Evolutionary conservation across 2,888 invertebrate genomes (phyloP), one percentile per base, ranked within the genome.

Genomic region (Unio delphinus): DNA sequence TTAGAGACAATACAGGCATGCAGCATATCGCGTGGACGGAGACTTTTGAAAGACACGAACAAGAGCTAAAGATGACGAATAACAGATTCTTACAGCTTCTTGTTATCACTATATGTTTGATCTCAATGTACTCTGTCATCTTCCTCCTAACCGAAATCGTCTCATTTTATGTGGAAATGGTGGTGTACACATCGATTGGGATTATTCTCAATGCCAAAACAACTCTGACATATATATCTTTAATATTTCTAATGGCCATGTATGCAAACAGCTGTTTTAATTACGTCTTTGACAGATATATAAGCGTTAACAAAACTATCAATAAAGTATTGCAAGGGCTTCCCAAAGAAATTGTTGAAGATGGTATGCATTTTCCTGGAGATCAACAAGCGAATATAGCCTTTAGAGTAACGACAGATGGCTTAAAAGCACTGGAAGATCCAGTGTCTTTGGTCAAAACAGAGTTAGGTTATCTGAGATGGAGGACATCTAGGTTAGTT

Each of bases 181-280:
- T 4, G 2, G 2, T 30, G 30, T 30, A 30, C 30, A 30, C 30
- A 30, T 4, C 1, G 0, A 30, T 30, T 4, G 30, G 30, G 4
- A 30, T 30, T 4, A 30, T 30, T 30, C 2, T 30, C 4, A 30
- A 30, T 30, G 30, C 30, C 0, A 30, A 30, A 30, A 80, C 80
- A 67, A 83, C 84, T 0, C 67, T 83, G 7, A 83, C 84, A 60
- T 88, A 87, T 68, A 58, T 87, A 8, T 82, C 86, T 6, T 73
- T 89, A 17, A 70, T 76, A 0, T 79, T 86, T 34, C 77, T 87
- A 70, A 69, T 85, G 1, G 67, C 72, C 60, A 70, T 88, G 20
- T 88, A 89, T 75, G 82, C 80, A 30, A 80, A 81, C 64, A 83
- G 85, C 67, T 79, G 81, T 56, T 87, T 86, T 73, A 82, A 84